These are phyloP conservation scores for Malachius bipustulatus DNA, from an alignment of 2,888 invertebrate genomes.

Conservation along the genomic window DNA sequence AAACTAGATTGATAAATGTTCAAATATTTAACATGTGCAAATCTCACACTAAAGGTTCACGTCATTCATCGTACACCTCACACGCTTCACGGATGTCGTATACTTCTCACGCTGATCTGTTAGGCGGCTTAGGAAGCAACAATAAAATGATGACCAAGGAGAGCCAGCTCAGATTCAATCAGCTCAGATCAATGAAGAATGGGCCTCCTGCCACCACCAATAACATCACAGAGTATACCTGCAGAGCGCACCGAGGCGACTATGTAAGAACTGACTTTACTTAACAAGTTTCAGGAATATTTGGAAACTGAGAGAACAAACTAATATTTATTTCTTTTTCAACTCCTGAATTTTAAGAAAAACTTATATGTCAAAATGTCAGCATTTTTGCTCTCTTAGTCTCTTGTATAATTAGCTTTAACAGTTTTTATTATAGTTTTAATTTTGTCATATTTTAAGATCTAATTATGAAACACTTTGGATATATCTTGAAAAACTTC, in stretches of 20 bases:
- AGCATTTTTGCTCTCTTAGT: too few species aligned
- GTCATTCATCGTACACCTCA: constrained; percentile 91
- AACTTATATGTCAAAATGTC: too few species aligned
- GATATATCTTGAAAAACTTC: too few species aligned
- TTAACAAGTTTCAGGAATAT: neutral
- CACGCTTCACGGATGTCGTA: constrained; percentile 89
- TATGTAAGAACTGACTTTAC: constrained; percentile 46
- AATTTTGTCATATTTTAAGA: too few species aligned
- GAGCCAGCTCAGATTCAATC: constrained; percentile 63
- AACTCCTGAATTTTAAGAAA: too few species aligned
- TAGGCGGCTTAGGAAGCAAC: constrained; percentile 54
- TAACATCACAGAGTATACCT: constrained; percentile 48
- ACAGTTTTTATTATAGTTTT: too few species aligned
- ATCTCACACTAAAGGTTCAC: constrained; percentile 49
- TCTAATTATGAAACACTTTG: too few species aligned
- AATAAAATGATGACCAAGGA: constrained; percentile 70
- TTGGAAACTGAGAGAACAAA: too few species aligned
- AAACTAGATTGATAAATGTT: too few species aligned
- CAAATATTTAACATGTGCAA: too few species aligned
- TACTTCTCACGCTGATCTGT: constrained; percentile 85
- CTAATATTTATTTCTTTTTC: too few species aligned
- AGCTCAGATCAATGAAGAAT: constrained; percentile 63
- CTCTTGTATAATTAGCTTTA: too few species aligned
- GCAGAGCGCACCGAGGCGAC: constrained; percentile 56
- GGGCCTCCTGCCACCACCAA: constrained; percentile 41